A percentile compares a stretch with the other conserved stretches of the same genome.
These are phyloP conservation scores for Petrophora chlorosata DNA, from an alignment of 2,888 invertebrate genomes.

Conservation along the genomic window DNA sequence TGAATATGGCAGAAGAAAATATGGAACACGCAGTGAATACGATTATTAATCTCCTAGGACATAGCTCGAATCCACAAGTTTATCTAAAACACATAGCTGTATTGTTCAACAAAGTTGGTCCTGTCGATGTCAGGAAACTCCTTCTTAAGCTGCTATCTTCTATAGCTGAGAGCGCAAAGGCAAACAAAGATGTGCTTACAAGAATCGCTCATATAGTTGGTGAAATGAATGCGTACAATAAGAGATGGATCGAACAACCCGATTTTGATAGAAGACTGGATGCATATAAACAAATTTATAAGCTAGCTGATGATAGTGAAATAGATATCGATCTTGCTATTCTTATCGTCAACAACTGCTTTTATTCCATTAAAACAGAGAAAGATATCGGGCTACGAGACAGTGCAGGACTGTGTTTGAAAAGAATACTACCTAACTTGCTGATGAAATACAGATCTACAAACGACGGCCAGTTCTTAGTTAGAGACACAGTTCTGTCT, in stretches of 20 bases:
- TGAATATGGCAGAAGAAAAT: slow-evolving; percentile 86
- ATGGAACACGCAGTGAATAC: slow-evolving; percentile 88
- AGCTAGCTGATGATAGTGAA: slow-evolving; percentile 71
- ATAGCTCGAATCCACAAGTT: slow-evolving; percentile 85
- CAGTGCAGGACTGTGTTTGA: slow-evolving; percentile 89
- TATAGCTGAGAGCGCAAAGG: slow-evolving; percentile 77
- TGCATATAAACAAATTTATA: slow-evolving; percentile 88
- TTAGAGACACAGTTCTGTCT: slow-evolving; percentile 89
- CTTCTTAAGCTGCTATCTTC: slow-evolving; percentile 85
- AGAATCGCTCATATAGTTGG: slow-evolving; percentile 81
- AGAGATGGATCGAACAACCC: slow-evolving; percentile 96
- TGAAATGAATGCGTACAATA: slow-evolving; percentile 94
- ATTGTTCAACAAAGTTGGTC: slow-evolving; percentile 87
- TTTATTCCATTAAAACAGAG: slow-evolving; percentile 89
- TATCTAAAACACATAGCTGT: slow-evolving; percentile 89
- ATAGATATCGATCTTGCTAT: slow-evolving; percentile 87
- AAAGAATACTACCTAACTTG: slow-evolving; percentile 86
- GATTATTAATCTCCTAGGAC: slow-evolving; percentile 88
- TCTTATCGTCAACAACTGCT: slow-evolving; percentile 92
- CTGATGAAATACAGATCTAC: slow-evolving; percentile 81
- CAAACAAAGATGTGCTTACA: slow-evolving; percentile 70
- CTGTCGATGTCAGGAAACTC: slow-evolving; percentile 87
- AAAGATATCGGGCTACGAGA: slow-evolving; percentile 93
- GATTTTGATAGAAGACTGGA: slow-evolving; percentile 93
- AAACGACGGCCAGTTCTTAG: slow-evolving; percentile 85